Conservation (phyloP, 2,888 invertebrate species). For the Anthoptus insignis region DNA sequence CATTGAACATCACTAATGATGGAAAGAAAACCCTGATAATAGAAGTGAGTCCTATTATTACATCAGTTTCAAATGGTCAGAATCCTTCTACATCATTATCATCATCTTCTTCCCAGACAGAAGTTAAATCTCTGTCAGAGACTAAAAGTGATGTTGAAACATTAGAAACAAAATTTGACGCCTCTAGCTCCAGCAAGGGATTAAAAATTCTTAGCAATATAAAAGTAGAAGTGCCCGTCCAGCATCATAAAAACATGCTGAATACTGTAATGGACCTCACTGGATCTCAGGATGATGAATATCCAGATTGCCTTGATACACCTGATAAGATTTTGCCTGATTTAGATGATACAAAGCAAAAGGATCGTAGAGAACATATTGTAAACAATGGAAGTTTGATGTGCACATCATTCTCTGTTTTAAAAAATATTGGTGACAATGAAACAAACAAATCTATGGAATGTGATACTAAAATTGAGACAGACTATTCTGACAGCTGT, state of each 20-base stretch:
- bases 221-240: slow-evolving; percentile 84
- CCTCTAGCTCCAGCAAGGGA: slow-evolving; percentile 69
- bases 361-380: slow-evolving; percentile 61
- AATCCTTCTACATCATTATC: slow-evolving; percentile 17
- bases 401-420: slow-evolving; percentile 76
- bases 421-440: slow-evolving; percentile 78
- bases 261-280: slow-evolving; percentile 81
- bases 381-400: slow-evolving; percentile 63
- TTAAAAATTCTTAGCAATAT: slow-evolving; percentile 84
- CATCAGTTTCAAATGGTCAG: slow-evolving; percentile 47
- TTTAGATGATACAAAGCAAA: slow-evolving; percentile 73
- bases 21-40: slow-evolving; percentile 74
- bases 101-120: neutral
- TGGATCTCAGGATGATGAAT: slow-evolving; percentile 69
- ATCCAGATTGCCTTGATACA: slow-evolving; percentile 59
- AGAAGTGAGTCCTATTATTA: slow-evolving; percentile 74
- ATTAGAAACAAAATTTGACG: slow-evolving; percentile 60
- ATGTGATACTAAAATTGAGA: slow-evolving; percentile 70
- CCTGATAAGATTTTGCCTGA: slow-evolving; percentile 79
- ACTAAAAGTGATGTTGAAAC: slow-evolving; percentile 52
- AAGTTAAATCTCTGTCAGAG: slow-evolving; percentile 39
- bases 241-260: slow-evolving; percentile 78
- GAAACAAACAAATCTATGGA: slow-evolving; percentile 62
- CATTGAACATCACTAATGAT: slow-evolving; percentile 53
- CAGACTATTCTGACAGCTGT: slow-evolving; percentile 77